Percentiles rank a stretch among this genome's conserved stretches.
phyloP scores from a whole-genome alignment of 2,888 invertebrate genomes.

The Drosophila eohydei region DNA sequence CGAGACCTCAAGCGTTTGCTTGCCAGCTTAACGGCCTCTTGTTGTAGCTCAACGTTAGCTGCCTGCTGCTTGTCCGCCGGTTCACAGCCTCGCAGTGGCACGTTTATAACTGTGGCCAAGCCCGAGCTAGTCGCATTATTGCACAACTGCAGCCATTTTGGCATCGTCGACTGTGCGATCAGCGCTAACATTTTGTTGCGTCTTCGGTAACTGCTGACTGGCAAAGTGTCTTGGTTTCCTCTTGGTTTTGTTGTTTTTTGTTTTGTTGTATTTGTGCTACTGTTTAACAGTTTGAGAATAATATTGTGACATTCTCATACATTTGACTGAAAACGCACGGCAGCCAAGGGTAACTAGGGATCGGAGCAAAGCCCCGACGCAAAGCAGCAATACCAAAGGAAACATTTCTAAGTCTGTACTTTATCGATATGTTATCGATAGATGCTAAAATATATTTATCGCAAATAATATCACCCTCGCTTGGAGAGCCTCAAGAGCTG shows the following conservation, averaged over 20 bases:
- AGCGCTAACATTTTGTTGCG: constrained; percentile 38
- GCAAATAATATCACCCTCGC: too few relatives aligned
- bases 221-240: not conserved
- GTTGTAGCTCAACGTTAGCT: not conserved
- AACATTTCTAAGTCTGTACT: too few relatives aligned
- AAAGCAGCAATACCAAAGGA: too few relatives aligned
- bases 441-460: too few relatives aligned
- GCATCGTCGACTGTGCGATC: constrained; percentile 26
- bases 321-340: not conserved
- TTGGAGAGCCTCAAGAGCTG: too few relatives aligned
- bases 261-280: constrained; percentile 1
- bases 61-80: not conserved
- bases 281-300: not conserved
- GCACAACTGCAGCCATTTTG: constrained; percentile 28
- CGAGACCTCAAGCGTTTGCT: constrained; percentile 9
- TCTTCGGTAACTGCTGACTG: not conserved
- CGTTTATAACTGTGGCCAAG: not conserved
- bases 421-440: too few relatives aligned
- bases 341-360: too few relatives aligned
- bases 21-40: too few relatives aligned
- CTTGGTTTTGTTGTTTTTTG: constrained; percentile 1
- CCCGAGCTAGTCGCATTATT: not conserved
- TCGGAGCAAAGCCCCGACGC: too few relatives aligned
- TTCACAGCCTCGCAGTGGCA: not conserved
- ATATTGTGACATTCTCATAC: not conserved